Conservation (phyloP, 1,140 invertebrate genomes). For the Conus ventricosus region DNA sequence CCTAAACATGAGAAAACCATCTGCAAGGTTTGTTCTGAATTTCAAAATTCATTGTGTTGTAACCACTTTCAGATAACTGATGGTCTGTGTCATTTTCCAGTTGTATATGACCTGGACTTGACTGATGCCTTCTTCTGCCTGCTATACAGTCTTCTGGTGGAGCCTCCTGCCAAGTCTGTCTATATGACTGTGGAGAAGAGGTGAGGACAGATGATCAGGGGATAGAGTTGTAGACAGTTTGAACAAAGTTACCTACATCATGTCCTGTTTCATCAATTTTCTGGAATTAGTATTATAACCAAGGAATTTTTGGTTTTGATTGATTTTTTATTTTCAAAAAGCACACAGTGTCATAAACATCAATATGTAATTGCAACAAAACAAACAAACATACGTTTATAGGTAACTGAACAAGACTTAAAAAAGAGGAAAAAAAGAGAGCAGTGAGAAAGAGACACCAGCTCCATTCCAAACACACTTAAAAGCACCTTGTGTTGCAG, state of each 20-base stretch:
- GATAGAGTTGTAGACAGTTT: background rate
- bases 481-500: too few species aligned
- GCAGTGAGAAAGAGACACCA: too few species aligned
- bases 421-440: too few species aligned
- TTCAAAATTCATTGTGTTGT: too few species aligned
- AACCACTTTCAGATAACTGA: too few species aligned
- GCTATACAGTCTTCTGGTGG: conserved; percentile 81
- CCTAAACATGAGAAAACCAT: too few species aligned
- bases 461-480: too few species aligned
- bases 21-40: too few species aligned
- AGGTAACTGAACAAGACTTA: too few species aligned
- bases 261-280: background rate
- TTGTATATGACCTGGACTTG: conserved; percentile 90
- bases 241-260: background rate
- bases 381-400: too few species aligned
- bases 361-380: background rate
- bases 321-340: background rate
- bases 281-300: background rate
- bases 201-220: conserved; percentile 34
- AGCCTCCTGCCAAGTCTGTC: conserved; percentile 79
- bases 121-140: conserved; percentile 88
- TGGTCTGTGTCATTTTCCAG: conserved; percentile 80
- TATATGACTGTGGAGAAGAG: conserved; percentile 88
- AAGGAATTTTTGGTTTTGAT: background rate
- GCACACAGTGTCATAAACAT: background rate